phyloP scores from a whole-genome alignment of 1,140 invertebrate species.

The Calephelis virginiensis region DNA sequence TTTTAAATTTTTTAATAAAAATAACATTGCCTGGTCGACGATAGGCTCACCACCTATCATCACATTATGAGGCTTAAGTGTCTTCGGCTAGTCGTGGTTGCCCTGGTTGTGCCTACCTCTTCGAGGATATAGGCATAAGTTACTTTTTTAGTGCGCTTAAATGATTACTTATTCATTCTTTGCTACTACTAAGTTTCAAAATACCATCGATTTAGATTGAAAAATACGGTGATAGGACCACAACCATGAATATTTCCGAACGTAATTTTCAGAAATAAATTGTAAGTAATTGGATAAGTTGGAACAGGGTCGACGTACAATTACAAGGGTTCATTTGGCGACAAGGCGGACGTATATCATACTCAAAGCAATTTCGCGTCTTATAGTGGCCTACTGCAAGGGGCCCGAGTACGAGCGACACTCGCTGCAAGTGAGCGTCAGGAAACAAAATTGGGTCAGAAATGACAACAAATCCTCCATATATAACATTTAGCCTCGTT shows the following conservation, averaged over 20 bases:
- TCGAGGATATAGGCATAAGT: too few species aligned
- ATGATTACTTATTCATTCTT: too few species aligned
- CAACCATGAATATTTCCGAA: slow-evolving; percentile 24
- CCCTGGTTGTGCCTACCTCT: too few species aligned
- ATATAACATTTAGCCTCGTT: not conserved
- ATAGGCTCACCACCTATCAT: too few species aligned
- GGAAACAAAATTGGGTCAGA: slow-evolving; percentile 14
- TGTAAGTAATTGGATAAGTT: slow-evolving; percentile 56
- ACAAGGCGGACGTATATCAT: slow-evolving; percentile 17
- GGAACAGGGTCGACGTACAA: slow-evolving; percentile 27
- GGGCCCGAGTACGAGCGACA: slow-evolving; percentile 20
- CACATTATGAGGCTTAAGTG: too few species aligned
- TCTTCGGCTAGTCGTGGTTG: too few species aligned
- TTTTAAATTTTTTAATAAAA: too few species aligned
- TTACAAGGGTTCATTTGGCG: slow-evolving; percentile 13
- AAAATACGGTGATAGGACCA: slow-evolving; percentile 33
- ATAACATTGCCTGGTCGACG: too few species aligned
- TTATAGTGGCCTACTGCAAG: slow-evolving; percentile 14
- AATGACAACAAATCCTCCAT: slow-evolving; percentile 7
- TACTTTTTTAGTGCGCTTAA: too few species aligned
- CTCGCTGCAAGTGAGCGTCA: slow-evolving; percentile 10
- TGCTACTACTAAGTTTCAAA: too few species aligned
- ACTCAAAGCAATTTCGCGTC: slow-evolving; percentile 19
- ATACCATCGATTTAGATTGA: slow-evolving; percentile 34
- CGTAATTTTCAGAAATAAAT: slow-evolving; percentile 39